phyloP scores from a whole-genome alignment of 2,113 vertebrate species.

The Entosphenus tridentatus region DNA sequence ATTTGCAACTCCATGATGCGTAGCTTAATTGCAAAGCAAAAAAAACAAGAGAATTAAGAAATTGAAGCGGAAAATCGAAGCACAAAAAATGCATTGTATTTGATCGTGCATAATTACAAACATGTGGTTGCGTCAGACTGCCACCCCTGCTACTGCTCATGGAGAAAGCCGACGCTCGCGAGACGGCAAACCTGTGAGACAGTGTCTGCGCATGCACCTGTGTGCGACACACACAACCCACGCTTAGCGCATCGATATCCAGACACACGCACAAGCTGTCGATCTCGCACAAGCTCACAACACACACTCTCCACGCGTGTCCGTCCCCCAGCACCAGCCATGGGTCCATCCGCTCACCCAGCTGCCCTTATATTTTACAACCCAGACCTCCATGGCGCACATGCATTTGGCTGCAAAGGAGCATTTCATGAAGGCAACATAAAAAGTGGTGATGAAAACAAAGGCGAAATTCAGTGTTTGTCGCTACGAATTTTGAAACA shows the following conservation, averaged over 20 bases:
- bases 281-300: background rate
- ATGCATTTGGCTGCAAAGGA: too few species aligned
- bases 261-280: background rate
- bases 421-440: too few species aligned
- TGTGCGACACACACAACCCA: conserved; percentile 1
- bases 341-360: too few species aligned
- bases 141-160: background rate
- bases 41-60: background rate
- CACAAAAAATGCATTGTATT: background rate
- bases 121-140: background rate
- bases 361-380: too few species aligned
- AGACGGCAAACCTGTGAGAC: conserved; percentile 1
- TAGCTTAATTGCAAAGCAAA: conserved; percentile 1
- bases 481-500: too few species aligned
- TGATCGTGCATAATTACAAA: conserved; percentile 1
- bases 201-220: conserved; percentile 2
- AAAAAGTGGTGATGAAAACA: too few species aligned
- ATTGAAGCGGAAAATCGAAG: background rate
- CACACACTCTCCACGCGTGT: too few species aligned
- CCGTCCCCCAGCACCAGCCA: too few species aligned
- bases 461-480: too few species aligned
- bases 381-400: too few species aligned
- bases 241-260: background rate
- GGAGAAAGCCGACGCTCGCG: conserved; percentile 3
- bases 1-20: background rate